These are phyloP conservation scores for Catocala sponsa DNA, from an alignment of 2,888 invertebrate species.

Conservation along the genomic window DNA sequence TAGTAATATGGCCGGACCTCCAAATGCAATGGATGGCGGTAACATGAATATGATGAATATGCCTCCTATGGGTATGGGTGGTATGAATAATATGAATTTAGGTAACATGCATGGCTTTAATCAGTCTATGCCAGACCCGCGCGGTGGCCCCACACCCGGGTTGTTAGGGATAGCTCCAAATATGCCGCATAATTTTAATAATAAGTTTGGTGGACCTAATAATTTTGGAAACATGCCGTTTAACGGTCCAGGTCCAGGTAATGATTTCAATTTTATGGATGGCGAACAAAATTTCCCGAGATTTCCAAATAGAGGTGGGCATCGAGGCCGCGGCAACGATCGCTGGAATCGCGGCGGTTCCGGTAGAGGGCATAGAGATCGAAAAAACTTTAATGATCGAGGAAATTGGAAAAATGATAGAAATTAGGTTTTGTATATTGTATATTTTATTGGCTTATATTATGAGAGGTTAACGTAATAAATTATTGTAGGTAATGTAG, in stretches of 20 bases:
- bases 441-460: constrained; percentile 45
- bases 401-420: constrained; percentile 86
- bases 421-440: constrained; percentile 70
- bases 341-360: constrained; percentile 82
- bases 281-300: constrained; percentile 79
- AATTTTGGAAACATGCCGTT: constrained; percentile 81
- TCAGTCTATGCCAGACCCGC: constrained; percentile 80
- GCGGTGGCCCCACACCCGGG: constrained; percentile 85
- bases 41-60: constrained; percentile 82
- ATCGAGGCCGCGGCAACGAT: constrained; percentile 80
- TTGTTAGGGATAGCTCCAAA: constrained; percentile 88
- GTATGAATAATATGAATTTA: constrained; percentile 78
- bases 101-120: constrained; percentile 78
- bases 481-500: constrained; percentile 65
- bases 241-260: constrained; percentile 76
- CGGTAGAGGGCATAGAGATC: constrained; percentile 80
- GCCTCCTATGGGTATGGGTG: constrained; percentile 78
- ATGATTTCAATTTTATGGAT: constrained; percentile 81
- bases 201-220: constrained; percentile 74
- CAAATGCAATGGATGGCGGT: constrained; percentile 68
- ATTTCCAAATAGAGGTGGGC: constrained; percentile 79
- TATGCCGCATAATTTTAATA: constrained; percentile 84
- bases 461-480: constrained; percentile 48
- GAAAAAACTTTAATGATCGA: constrained; percentile 85
- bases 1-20: constrained; percentile 66